Percentiles rank a stretch among this genome's conserved stretches.
Evolutionary conservation across 2,113 vertebrate species (phyloP).

Genomic region (Mirounga angustirostris): DNA sequence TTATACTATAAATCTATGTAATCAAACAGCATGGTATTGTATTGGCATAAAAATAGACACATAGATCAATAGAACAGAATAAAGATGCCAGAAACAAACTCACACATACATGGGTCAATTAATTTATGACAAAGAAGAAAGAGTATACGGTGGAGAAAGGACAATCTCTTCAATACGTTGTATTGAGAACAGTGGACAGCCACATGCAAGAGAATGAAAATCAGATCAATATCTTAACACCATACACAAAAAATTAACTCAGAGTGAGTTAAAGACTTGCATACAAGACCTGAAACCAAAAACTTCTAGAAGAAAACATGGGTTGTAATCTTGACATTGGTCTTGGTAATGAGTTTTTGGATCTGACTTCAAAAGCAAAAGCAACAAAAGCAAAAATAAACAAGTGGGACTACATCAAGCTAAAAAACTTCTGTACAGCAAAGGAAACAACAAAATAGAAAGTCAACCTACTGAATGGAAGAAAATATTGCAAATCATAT

Average conservation of each 20-base stretch:
- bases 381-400: neutral
- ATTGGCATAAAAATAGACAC: neutral
- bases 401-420: neutral
- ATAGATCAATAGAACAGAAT: neutral
- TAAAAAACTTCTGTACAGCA: neutral
- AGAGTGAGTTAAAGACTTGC: neutral
- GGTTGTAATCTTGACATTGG: neutral
- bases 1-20: neutral
- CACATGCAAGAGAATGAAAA: neutral
- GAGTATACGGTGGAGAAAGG: neutral
- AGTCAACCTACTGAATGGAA: neutral
- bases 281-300: neutral
- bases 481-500: neutral
- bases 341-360: neutral
- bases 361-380: neutral
- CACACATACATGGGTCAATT: neutral
- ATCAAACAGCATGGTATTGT: neutral
- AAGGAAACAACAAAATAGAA: neutral
- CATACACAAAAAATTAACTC: neutral
- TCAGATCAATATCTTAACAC: neutral
- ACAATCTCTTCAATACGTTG: neutral
- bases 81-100: neutral
- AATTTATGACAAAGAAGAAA: neutral
- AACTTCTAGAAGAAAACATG: neutral
- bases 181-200: neutral